phyloP scores from a whole-genome alignment of 2,113 vertebrate species.

The Muntiacus reevesi region DNA sequence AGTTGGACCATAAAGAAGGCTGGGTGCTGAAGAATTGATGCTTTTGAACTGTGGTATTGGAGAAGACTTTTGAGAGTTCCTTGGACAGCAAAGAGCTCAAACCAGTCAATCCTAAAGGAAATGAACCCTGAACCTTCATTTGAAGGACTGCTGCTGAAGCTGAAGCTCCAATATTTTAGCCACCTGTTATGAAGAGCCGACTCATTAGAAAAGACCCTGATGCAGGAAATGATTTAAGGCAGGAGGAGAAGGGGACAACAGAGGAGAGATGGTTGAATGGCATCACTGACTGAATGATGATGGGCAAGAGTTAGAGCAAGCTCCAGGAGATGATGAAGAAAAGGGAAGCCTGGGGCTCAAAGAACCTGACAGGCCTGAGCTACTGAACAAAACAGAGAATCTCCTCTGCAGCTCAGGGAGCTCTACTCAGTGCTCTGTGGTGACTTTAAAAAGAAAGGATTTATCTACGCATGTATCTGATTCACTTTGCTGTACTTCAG shows the following conservation, averaged over 20 bases:
- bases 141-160: neutral
- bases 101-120: neutral
- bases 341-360: neutral
- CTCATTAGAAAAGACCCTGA: neutral
- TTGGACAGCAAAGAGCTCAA: neutral
- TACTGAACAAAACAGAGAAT: neutral
- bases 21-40: neutral
- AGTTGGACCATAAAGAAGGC: neutral
- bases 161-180: neutral
- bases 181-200: fast-evolving
- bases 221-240: neutral
- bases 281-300: neutral
- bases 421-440: neutral
- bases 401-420: neutral
- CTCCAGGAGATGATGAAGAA: neutral
- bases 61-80: neutral
- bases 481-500: neutral
- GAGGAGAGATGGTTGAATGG: neutral
- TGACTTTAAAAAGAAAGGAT: neutral
- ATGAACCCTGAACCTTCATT: neutral
- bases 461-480: neutral
- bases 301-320: neutral
- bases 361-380: neutral
- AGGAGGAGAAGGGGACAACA: neutral
- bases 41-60: neutral